phyloP scores from a whole-genome alignment of 2,113 vertebrate species.

The Ageneiosus marmoratus region DNA sequence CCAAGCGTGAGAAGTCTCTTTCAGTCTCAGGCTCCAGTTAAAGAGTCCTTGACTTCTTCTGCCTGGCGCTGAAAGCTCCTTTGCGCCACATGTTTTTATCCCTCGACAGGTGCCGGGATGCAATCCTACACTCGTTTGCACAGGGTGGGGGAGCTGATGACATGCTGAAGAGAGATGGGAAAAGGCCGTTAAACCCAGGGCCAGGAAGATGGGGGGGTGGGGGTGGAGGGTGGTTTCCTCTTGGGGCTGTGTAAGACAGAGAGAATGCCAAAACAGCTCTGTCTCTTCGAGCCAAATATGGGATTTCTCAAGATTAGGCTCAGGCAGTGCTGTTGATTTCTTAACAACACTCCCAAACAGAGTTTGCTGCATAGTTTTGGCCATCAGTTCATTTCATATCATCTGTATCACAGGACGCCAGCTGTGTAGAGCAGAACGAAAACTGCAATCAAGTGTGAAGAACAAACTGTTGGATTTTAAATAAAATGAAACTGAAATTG shows the following conservation, averaged over 20 bases:
- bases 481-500: neutral
- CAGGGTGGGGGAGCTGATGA: constrained; percentile 36
- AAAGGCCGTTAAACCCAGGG: constrained; percentile 43
- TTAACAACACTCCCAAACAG: neutral
- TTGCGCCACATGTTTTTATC: constrained; percentile 51
- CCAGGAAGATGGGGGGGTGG: constrained; percentile 25
- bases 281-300: constrained; percentile 34
- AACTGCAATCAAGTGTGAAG: neutral
- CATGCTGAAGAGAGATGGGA: constrained; percentile 43
- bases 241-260: constrained; percentile 20
- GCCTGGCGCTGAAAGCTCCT: constrained; percentile 44
- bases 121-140: constrained; percentile 46
- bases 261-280: constrained; percentile 36
- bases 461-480: neutral
- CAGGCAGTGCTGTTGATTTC: neutral
- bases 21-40: constrained; percentile 34
- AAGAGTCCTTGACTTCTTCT: constrained; percentile 52
- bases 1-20: constrained; percentile 6
- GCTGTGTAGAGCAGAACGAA: neutral
- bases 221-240: constrained; percentile 30
- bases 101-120: constrained; percentile 54
- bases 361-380: constrained; percentile 4
- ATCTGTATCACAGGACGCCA: neutral
- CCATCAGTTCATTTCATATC: neutral
- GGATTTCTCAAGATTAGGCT: constrained; percentile 37